These are phyloP conservation scores for Encarsia formosa DNA, from an alignment of 2,888 invertebrate genomes.

Conservation along the genomic window DNA sequence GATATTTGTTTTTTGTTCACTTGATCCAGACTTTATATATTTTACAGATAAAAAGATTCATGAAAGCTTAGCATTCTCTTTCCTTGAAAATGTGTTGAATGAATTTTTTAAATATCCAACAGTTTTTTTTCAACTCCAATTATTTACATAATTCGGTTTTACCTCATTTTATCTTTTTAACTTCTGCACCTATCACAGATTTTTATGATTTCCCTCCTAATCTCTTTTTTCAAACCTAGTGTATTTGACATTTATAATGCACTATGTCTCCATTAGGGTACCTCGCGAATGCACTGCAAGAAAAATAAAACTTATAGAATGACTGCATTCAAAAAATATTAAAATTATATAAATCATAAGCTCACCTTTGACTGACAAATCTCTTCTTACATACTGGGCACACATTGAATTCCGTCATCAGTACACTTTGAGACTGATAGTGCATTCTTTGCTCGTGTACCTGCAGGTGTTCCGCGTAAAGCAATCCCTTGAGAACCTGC, in stretches of 20 bases:
- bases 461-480: constrained; percentile 82
- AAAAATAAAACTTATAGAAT: constrained; percentile 29
- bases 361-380: constrained; percentile 85
- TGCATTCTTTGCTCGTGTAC: constrained; percentile 76
- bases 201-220: background rate
- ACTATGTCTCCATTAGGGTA: constrained; percentile 89
- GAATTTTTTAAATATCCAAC: too few relatives aligned
- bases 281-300: constrained; percentile 81
- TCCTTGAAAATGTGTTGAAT: background rate
- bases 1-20: background rate
- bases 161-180: background rate
- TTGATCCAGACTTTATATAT: background rate
- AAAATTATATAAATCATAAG: constrained; percentile 5
- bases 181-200: constrained; percentile 7
- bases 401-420: constrained; percentile 80
- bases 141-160: too few relatives aligned
- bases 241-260: constrained; percentile 83
- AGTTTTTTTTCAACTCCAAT: too few relatives aligned
- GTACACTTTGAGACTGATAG: constrained; percentile 76
- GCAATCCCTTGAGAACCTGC: constrained; percentile 76
- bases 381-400: constrained; percentile 91
- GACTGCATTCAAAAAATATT: constrained; percentile 3
- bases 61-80: background rate
- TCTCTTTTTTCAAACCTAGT: constrained; percentile 31
- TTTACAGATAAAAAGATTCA: background rate